Evolutionary conservation across 2,797 vertebrate genomes (phyloP).

Genomic region (Sylvia borin): DNA sequence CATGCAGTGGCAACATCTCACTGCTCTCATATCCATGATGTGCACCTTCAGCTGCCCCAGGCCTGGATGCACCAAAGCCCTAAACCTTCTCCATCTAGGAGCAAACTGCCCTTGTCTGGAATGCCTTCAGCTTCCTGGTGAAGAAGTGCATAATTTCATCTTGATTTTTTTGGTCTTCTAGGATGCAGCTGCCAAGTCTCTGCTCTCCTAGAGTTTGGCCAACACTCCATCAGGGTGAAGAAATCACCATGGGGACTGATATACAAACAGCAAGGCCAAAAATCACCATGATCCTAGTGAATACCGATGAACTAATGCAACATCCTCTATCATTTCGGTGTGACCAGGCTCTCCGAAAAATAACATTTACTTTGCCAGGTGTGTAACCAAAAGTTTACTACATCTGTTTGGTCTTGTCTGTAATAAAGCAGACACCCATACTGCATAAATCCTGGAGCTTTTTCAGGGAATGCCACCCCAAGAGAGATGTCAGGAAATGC

Average conservation of each 20-base stretch:
- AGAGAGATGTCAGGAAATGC: not conserved
- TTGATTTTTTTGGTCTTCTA: not conserved
- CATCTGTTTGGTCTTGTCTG: not conserved
- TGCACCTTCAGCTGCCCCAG: not conserved
- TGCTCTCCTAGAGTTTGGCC: not conserved
- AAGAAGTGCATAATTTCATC: not conserved
- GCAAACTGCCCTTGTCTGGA: not conserved
- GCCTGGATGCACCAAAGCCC: not conserved
- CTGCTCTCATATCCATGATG: not conserved
- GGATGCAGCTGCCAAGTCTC: not conserved
- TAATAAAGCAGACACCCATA: not conserved
- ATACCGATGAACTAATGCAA: slow-evolving; percentile 20
- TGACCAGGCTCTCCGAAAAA: not conserved
- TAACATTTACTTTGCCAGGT: not conserved
- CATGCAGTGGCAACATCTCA: not conserved
- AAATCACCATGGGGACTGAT: not conserved
- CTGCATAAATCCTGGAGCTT: not conserved
- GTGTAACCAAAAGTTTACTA: not conserved
- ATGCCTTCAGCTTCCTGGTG: not conserved
- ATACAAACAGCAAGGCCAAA: not conserved
- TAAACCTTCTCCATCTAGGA: not conserved
- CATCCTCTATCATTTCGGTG: not conserved
- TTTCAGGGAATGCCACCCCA: not conserved
- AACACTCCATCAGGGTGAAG: not conserved
- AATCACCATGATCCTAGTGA: not conserved